These are phyloP conservation scores for Tetrao urogallus DNA, from an alignment of 2,113 vertebrate species.

Conservation along the genomic window DNA sequence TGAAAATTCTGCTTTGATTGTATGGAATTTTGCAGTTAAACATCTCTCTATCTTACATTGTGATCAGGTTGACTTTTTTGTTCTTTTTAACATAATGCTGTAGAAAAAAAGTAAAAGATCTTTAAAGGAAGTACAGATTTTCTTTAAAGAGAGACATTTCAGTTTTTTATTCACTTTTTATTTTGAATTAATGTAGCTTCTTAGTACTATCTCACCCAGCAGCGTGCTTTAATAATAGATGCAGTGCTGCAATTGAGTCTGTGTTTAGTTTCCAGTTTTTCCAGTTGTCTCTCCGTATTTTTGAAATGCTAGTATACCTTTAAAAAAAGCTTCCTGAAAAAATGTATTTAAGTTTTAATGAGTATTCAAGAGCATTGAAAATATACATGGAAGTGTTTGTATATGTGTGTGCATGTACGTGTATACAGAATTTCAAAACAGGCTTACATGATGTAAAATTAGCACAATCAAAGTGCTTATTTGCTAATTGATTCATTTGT, in stretches of 20 bases:
- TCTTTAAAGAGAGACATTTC: neutral
- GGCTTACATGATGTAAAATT: rapidly evolving
- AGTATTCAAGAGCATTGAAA: neutral
- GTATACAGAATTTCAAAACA: neutral
- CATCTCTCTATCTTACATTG: neutral
- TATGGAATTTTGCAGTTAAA: neutral
- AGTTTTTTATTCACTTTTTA: neutral
- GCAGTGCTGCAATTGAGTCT: neutral
- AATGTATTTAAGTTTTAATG: rapidly evolving
- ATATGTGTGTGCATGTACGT: neutral
- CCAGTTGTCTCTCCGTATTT: neutral
- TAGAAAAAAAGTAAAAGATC: neutral
- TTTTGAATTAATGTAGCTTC: neutral
- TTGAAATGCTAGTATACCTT: neutral
- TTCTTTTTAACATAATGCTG: neutral
- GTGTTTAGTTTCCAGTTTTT: neutral
- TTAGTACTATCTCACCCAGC: neutral
- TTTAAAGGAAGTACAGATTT: neutral
- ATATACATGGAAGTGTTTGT: neutral
- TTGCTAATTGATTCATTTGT: neutral
- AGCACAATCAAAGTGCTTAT: neutral
- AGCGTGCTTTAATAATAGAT: neutral
- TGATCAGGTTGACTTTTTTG: neutral
- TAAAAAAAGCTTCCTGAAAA: neutral
- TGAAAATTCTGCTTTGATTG: neutral